Evolutionary conservation across 2,888 invertebrate genomes (phyloP).

Genomic region (Drosophila mettleri): DNA sequence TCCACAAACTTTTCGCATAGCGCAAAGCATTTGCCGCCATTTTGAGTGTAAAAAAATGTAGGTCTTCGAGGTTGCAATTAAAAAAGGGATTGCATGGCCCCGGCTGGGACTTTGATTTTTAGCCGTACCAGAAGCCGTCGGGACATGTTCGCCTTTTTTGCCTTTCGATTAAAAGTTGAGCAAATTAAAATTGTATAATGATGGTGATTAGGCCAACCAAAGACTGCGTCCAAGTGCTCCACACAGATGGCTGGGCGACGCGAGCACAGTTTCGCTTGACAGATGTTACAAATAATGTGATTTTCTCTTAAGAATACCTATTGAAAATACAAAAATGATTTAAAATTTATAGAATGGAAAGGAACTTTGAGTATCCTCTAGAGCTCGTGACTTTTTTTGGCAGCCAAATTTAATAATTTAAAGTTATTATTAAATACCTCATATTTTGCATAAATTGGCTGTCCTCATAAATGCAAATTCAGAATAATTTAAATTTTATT

Average conservation of each 20-base stretch:
- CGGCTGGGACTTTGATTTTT: conserved; percentile 59
- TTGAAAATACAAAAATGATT: neutral
- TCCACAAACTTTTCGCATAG: conserved; percentile 54
- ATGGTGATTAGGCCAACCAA: conserved; percentile 69
- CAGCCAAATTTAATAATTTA: too few relatives aligned
- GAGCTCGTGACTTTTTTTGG: neutral
- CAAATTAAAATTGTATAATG: conserved; percentile 79
- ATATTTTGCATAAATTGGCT: neutral
- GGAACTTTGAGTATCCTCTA: neutral
- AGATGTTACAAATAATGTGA: neutral
- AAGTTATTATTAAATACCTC: too few relatives aligned
- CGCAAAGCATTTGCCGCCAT: conserved; percentile 64
- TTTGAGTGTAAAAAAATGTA: conserved; percentile 33
- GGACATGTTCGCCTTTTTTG: conserved; percentile 5
- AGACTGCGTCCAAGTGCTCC: conserved; percentile 41
- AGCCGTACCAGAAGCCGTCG: conserved; percentile 15
- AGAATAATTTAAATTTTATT: conserved; percentile 12
- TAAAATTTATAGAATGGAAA: neutral
- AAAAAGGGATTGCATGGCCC: conserved; percentile 72
- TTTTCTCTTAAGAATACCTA: neutral
- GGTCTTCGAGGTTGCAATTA: conserved; percentile 70
- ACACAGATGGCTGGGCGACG: conserved; percentile 3
- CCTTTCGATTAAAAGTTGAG: conserved; percentile 74
- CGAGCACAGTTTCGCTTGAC: neutral
- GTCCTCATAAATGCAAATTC: neutral